Percentiles rank a stretch among this genome's conserved stretches.
Conservation (phyloP, 2,888 invertebrate species). For the Xanthorhoe spadicearia region DNA sequence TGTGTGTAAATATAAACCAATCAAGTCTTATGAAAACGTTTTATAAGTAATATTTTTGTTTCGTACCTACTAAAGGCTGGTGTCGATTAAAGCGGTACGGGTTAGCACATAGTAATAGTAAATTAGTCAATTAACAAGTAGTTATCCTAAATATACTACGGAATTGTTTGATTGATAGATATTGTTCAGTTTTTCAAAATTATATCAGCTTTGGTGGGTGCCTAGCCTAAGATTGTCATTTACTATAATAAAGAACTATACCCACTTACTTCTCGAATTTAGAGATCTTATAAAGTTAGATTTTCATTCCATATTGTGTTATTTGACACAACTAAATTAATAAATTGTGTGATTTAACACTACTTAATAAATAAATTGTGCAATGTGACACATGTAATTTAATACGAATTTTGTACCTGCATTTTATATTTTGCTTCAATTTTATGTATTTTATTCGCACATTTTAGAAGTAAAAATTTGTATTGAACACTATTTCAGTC, state of each 20-base stretch:
- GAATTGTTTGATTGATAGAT: neutral
- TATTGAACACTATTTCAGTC: no score
- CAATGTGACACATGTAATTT: neutral
- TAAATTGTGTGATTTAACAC: no score
- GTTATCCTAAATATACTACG: neutral
- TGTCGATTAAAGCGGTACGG: slow-evolving; percentile 12
- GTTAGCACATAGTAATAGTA: neutral
- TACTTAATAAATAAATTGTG: no score
- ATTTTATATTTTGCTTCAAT: neutral
- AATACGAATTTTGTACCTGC: slow-evolving; percentile 1
- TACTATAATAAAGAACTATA: neutral
- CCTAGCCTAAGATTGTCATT: neutral
- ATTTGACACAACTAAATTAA: no score
- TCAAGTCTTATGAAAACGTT: slow-evolving; percentile 33
- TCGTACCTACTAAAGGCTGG: slow-evolving; percentile 6
- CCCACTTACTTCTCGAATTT: neutral
- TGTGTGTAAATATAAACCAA: slow-evolving; percentile 31
- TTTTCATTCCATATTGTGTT: neutral
- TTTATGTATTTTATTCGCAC: neutral
- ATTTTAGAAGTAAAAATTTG: neutral
- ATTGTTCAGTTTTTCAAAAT: neutral
- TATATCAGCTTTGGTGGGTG: neutral
- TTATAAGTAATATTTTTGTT: slow-evolving; percentile 20
- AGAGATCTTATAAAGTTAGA: neutral
- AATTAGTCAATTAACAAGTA: neutral